phyloP scores from a whole-genome alignment of 2,113 vertebrate genomes.

The Prolemur simus region DNA sequence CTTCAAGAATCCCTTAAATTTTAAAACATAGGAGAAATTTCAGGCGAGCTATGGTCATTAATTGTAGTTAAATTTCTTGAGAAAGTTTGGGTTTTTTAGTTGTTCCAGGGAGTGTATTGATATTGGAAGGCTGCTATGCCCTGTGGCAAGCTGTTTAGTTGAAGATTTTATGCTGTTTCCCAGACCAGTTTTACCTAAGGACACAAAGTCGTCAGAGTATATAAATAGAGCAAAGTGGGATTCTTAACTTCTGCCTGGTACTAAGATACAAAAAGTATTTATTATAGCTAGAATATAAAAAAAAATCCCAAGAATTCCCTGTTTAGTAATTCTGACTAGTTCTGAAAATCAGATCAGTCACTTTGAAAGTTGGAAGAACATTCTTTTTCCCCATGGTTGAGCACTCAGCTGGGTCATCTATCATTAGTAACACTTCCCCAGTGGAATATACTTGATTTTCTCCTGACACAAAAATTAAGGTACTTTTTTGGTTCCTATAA shows the following conservation, averaged over 20 bases:
- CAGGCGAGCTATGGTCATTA: neutral
- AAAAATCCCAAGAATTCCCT: neutral
- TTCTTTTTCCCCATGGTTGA: neutral
- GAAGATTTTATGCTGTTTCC: neutral
- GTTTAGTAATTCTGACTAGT: neutral
- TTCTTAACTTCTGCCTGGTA: neutral
- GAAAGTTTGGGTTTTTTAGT: neutral
- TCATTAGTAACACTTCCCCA: neutral
- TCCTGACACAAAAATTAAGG: neutral
- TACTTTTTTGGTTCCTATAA: neutral
- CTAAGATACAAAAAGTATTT: neutral
- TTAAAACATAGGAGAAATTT: neutral
- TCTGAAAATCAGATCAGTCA: neutral
- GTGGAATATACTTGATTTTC: neutral
- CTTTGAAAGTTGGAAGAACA: neutral
- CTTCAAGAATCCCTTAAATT: conserved; percentile 16
- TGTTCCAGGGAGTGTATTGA: neutral
- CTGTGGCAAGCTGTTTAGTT: neutral
- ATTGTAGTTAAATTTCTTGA: neutral
- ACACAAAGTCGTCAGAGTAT: neutral
- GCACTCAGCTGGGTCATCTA: neutral
- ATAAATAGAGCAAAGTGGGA: neutral
- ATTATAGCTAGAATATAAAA: neutral
- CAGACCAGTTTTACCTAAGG: neutral
- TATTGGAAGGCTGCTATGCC: neutral